Evolutionary conservation across 2,797 vertebrate species (phyloP), one percentile per base, ranked within the genome.

Genomic region (Fistularia tabacaria): DNA sequence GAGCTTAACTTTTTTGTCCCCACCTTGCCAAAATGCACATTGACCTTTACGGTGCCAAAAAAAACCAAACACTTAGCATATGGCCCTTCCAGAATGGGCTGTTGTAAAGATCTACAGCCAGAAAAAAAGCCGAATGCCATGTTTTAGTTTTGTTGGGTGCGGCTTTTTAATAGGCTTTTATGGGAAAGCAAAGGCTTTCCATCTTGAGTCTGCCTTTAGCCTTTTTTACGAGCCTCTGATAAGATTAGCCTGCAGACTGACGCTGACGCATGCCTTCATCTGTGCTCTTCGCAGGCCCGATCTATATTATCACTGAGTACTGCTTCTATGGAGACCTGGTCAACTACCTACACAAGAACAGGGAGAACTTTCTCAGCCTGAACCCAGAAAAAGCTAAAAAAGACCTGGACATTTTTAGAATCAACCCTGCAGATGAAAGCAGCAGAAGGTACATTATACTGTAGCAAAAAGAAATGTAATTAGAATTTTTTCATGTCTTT

Each of bases 311-410:
- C 83, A 99, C 97, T 0, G 97, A 99, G 86, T 99, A 98, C 76
- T 99, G 97, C 76, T 96, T 98, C 91, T 94, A 99, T n/a, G 97
- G 97, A 6, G 97, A 99, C 80, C 86, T 99, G 86, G 97, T 99
- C 73, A 99, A 99, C 90, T 98, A 99, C 78, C 80, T 99, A 60
- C 97, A 99, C 85, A 99, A 99, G 85, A 99, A 99, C 60, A 89
- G 97, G 59, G 97, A 99, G 66, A 95, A 85, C 70, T 99, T 98
- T 87, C 84, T 97, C 60, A 96, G 83, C 76, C 87, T 82, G 39
- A 92, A 92, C 50, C 90, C 93, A 0, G 96, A 99, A 77, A 99
- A 98, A 64, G 84, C 82, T 14, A 97, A 97, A 77, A 98, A 98
- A 61, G 95, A 97, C 54, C 56, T 97, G 81, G 97, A 99, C 75